Evolutionary conservation across 2,888 invertebrate genomes (phyloP).

Genomic region (Dastarcus helophoroides): DNA sequence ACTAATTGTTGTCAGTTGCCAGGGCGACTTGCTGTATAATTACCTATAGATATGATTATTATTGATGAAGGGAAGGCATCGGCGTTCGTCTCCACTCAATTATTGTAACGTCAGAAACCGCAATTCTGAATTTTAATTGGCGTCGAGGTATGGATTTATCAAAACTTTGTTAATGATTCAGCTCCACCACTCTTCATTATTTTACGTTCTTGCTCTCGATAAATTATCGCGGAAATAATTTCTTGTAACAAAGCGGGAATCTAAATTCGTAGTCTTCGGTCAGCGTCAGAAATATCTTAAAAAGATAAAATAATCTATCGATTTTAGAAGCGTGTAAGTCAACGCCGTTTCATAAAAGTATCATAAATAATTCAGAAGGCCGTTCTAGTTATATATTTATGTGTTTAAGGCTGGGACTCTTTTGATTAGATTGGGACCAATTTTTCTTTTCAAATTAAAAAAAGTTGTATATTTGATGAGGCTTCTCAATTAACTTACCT

Average conservation of each 20-base stretch:
- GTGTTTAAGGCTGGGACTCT: constrained; percentile 24
- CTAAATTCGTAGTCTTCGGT: too few relatives aligned
- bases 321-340: too few relatives aligned
- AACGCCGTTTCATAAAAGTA: constrained; percentile 6
- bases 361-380: constrained; percentile 24
- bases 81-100: constrained; percentile 16
- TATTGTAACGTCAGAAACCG: constrained; percentile 20
- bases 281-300: too few relatives aligned
- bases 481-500: constrained; percentile 24
- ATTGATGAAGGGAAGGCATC: constrained; percentile 34
- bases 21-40: constrained; percentile 35
- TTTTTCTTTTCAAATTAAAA: constrained; percentile 33
- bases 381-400: constrained; percentile 31
- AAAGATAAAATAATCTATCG: too few relatives aligned
- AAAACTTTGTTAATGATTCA: not conserved
- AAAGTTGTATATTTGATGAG: constrained; percentile 34
- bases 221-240: too few relatives aligned
- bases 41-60: constrained; percentile 38
- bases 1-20: constrained; percentile 38
- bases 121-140: constrained; percentile 24
- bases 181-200: too few relatives aligned
- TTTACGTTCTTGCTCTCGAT: too few relatives aligned
- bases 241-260: too few relatives aligned
- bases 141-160: constrained; percentile 7
- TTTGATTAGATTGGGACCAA: constrained; percentile 34